Evolutionary conservation across 2,888 invertebrate genomes (phyloP).

Genomic region (Sphaerophoria taeniata): DNA sequence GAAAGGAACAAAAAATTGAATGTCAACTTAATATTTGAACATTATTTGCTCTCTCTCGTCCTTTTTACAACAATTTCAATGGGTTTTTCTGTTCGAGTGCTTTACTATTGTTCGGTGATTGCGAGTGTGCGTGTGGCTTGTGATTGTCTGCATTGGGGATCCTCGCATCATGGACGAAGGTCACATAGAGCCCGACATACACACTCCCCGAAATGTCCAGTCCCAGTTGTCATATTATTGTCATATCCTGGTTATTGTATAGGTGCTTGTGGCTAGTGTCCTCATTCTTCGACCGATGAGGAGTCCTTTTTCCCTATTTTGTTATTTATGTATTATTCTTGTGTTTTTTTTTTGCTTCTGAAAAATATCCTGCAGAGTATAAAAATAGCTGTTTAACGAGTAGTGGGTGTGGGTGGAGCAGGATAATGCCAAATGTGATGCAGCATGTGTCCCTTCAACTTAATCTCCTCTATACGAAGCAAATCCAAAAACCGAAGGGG

Average conservation of each 20-base stretch:
- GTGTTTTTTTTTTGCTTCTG: conserved; percentile 12
- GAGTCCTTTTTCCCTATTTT: conserved; percentile 20
- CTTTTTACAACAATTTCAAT: conserved; percentile 72
- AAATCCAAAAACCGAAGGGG: conserved; percentile 61
- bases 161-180: conserved; percentile 40
- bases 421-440: conserved; percentile 68
- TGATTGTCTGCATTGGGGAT: conserved; percentile 21
- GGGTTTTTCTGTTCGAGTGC: conserved; percentile 58
- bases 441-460: conserved; percentile 73
- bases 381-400: conserved; percentile 22
- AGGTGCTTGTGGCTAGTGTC: conserved; percentile 41
- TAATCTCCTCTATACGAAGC: conserved; percentile 61
- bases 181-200: conserved; percentile 16
- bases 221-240: conserved; percentile 49
- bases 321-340: conserved; percentile 21
- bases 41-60: conserved; percentile 74
- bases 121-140: background rate
- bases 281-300: conserved; percentile 33
- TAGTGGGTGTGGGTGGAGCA: conserved; percentile 1
- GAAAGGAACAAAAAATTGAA: conserved; percentile 55
- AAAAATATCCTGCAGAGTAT: conserved; percentile 41
- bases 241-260: conserved; percentile 56
- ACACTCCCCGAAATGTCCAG: background rate
- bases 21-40: conserved; percentile 75
- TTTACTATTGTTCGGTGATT: background rate